Conservation (phyloP, 2,797 vertebrate genomes). For the Sebastiscus albofasciatus region DNA sequence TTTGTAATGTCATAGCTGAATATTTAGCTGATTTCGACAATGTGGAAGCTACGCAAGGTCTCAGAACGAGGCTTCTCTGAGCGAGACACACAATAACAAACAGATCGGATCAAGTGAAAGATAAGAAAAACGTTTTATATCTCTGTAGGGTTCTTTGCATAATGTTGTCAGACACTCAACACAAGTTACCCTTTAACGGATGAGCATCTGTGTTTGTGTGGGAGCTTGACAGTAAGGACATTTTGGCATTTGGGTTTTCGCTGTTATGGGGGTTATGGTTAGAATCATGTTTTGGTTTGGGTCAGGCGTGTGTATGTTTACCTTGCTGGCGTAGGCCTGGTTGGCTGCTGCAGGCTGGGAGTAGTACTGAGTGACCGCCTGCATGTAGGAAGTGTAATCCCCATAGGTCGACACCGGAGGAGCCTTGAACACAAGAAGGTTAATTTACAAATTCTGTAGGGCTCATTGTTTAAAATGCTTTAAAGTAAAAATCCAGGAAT, state of each 20-base stretch:
- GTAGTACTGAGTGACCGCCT: constrained; percentile 85
- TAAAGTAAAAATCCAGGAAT: not conserved
- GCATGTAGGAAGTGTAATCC: constrained; percentile 85
- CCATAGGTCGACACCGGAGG: constrained; percentile 75
- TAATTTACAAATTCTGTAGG: not conserved
- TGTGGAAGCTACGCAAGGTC: no score
- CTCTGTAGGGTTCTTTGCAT: no score
- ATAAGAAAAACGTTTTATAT: no score
- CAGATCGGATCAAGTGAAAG: no score
- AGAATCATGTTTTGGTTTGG: not conserved
- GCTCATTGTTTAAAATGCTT: not conserved
- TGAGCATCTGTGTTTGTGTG: not conserved
- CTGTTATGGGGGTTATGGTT: not conserved
- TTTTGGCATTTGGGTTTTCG: not conserved
- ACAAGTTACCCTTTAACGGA: no score
- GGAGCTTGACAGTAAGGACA: not conserved
- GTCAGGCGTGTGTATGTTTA: constrained; percentile 46
- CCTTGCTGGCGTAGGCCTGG: constrained; percentile 82
- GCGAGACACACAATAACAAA: no score
- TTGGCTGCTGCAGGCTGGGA: constrained; percentile 80
- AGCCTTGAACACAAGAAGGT: constrained; percentile 67
- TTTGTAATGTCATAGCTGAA: no score
- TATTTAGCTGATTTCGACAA: no score
- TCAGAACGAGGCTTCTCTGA: no score
- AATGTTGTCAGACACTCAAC: no score